Evolutionary conservation across 2,888 invertebrate genomes (phyloP), one percentile per base, ranked within the genome.

Genomic region (Globia sparganii): DNA sequence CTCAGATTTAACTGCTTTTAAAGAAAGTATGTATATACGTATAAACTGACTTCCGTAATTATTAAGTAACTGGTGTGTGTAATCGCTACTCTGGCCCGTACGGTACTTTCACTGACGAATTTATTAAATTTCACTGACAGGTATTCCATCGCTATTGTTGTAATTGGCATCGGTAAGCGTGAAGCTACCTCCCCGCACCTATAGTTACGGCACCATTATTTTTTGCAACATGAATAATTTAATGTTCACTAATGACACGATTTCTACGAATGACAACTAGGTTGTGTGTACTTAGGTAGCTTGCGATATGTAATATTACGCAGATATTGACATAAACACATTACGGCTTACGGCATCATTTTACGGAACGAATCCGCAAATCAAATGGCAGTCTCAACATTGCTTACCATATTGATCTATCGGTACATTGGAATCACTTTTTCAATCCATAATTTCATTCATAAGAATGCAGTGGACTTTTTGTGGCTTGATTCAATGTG

Each of bases 71-170:
- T 85, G 64, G 61, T 66, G 87, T 80, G 68, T 86, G 82, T 78
- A 88, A 88, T 80, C 72, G 40, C 66, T 64, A 75, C 72, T 81
- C 75, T 86, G 61, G 74, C 68, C 69, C 70, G 78, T 87, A 46
- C 46, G 62, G 71, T 82, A 88, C 90, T 90, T 90, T 90, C 90
- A 89, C 90, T 88, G 72, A 76, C 82, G 79, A 87, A 88, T 87
- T 87, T 86, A 84, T 87, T 68, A 74, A 90, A 87, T 88, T 89
- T 89, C 86, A 88, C 84, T 72, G 62, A 58, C 78, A 71, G 72
- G 78, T 75, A 78, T 58, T 66, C 81, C 65, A 80, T 76, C 21
- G 69, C 66, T 75, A 84, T 89, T 81, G 83, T 83, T 83, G 69
- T 79, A 75, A 84, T 70, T 70, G 64, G 58, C 25, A 59, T 59